Evolutionary conservation across 2,888 invertebrate species (phyloP), one percentile per base, ranked within the genome.

Genomic region (Homarus gammarus): DNA sequence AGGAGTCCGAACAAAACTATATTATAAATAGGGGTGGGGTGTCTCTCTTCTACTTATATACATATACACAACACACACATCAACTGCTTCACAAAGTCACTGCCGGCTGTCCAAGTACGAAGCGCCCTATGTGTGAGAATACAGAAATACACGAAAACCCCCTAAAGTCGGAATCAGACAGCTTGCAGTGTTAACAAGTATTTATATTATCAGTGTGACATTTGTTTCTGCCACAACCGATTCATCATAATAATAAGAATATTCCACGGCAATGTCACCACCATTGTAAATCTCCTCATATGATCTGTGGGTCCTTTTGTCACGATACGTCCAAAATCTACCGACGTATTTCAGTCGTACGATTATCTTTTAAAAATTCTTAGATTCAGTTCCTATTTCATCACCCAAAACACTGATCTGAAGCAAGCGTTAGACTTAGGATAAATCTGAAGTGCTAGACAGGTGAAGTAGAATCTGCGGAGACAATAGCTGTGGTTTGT

Each of bases 51-150:
- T 64, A 5, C 18, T 44, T 79, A 83, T 70, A 79, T 86, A 86
- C 86, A 88, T 88, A 77, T 88, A 88, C 84, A 88, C 70, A 79
- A 84, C 51, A 72, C 70, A 40, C 82, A 83, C 49, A 70, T 27
- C 5, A 64, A 64, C 64, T 64, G 27, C 78, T 51, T 70, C 61
- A 84, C 73, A 56, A 61, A 36, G 31, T 27, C 86, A 79, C 86
- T 86, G 79, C 78, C 44, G 33, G 77, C 8, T 88, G 83, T 70
- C 78, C 77, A 70, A 88, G 78, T 78, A 78, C 77, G 83, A 75
- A 78, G 70, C 56, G 73, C 70, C 87, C 44, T 77, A 70, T 68
- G 72, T 49, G 49, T 33, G 51, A 64, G 49, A 77, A 88, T 79
- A 72, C 78, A 77, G 72, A 78, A 49, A 88, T 49, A 81, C 79